Conservation (phyloP, 2,797 vertebrate species). For the Rhinatrema bivittatum region DNA sequence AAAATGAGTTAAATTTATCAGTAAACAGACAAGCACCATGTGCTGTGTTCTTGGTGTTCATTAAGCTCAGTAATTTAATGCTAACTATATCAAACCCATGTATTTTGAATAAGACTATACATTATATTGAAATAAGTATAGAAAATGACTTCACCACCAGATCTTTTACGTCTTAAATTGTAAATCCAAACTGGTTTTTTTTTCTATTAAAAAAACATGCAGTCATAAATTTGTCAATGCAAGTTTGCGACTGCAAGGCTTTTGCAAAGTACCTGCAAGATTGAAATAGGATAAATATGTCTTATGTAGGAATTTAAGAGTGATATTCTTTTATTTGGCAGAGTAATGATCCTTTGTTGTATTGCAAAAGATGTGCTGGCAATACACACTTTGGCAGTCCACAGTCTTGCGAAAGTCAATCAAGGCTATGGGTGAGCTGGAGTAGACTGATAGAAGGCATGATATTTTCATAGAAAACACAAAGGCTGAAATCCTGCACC, state of each 20-base stretch:
- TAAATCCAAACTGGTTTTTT: no score
- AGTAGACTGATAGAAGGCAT: neutral
- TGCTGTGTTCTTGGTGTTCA: slow-evolving; percentile 62
- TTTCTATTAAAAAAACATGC: no score
- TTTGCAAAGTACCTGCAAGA: no score
- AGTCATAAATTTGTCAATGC: no score
- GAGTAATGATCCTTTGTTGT: slow-evolving; percentile 32
- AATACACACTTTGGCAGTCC: neutral
- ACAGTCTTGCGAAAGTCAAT: slow-evolving; percentile 5
- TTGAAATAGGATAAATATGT: no score
- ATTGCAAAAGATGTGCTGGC: slow-evolving; percentile 33
- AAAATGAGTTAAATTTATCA: slow-evolving; percentile 48
- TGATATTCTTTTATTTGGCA: slow-evolving; percentile 35
- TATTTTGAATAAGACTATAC: no score
- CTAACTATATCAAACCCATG: slow-evolving; percentile 32
- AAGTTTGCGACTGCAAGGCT: neutral
- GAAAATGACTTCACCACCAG: no score
- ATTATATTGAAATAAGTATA: no score
- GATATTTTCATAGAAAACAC: neutral
- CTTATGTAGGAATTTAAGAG: no score
- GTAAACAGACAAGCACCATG: slow-evolving; percentile 73
- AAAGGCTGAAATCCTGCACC: neutral
- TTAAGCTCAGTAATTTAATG: slow-evolving; percentile 48
- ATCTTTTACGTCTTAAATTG: no score
- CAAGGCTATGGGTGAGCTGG: neutral